These are phyloP conservation scores for Gymnosoma rotundatum DNA, from an alignment of 2,888 invertebrate species.

Conservation along the genomic window DNA sequence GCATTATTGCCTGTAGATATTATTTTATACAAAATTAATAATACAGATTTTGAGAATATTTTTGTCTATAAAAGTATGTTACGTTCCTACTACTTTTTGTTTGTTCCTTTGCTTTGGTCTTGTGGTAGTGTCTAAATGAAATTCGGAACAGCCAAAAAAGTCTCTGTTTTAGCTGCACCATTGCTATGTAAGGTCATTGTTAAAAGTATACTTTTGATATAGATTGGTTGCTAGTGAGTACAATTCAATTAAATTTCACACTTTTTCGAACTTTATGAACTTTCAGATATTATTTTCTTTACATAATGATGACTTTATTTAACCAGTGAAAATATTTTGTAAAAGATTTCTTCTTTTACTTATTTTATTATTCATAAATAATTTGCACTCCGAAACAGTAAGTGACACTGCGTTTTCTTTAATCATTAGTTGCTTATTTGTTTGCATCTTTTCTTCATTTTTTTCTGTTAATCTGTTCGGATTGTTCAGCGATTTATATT, in stretches of 20 bases:
- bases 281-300: not conserved
- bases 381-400: slow-evolving; percentile 55
- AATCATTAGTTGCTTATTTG: slow-evolving; percentile 6
- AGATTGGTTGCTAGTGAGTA: slow-evolving; percentile 35
- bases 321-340: slow-evolving; percentile 39
- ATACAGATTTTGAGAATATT: too few relatives aligned
- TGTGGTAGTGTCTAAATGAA: too few relatives aligned
- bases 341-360: slow-evolving; percentile 32
- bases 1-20: too few relatives aligned
- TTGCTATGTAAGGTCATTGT: slow-evolving; percentile 9
- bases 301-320: slow-evolving; percentile 14
- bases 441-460: not conserved
- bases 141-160: too few relatives aligned
- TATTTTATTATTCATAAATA: slow-evolving; percentile 64
- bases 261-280: not conserved
- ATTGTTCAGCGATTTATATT: not conserved
- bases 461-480: not conserved
- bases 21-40: too few relatives aligned
- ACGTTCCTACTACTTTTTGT: too few relatives aligned
- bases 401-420: slow-evolving; percentile 53
- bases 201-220: slow-evolving; percentile 1
- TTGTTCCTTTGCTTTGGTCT: too few relatives aligned
- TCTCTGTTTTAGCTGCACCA: too few relatives aligned
- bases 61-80: too few relatives aligned
- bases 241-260: slow-evolving; percentile 13